Evolutionary conservation across 35 echinoderm and acorn worm species (phyloP), one percentile per base, ranked within the genome.

Genomic region (Eucidaris tribuloides): DNA sequence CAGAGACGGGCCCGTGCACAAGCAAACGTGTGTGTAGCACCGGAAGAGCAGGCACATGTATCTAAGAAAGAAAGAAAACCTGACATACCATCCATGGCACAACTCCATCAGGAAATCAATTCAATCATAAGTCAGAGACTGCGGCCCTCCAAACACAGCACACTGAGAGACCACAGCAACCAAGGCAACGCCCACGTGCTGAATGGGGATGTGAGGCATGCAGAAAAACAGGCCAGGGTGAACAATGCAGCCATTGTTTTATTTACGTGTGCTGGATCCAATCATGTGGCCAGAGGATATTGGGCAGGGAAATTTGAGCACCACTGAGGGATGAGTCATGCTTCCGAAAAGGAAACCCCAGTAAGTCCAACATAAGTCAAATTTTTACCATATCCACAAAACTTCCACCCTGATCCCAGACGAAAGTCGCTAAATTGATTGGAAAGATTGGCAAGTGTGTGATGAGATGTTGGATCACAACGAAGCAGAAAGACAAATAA

Each of bases 231-330:
- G 81, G 82, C 6, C 42, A 9, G 24, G 80, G 79, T 0, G 43
- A 66, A 5, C 1, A 0, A 1, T 92, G 84, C 52, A 23, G 54
- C 18, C 91, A 94, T 45, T 94, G 91, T 70, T 94, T 79, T 35
- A n/a, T n/a, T n/a, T n/a, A 40, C 38, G 64, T 89, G 91, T 59
- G 85, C 85, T 38, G 61, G 85, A 32, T 25, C 19, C 35, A 81
- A 89, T 22, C 91, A 94, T 55, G 79, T 46, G 77, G 84, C 88
- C 2, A 20, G 65, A 2, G 88, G 88, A 19, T 90, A 81, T 36
- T 42, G 84, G 14, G 46, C 60, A 81, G 80, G 80, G 83, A 89
- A 89, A 79, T 18, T 5, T 1, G 80, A 65, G 65, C 61, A 52
- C 87, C 44, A 15, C 87, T 39, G 45, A 44, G 80, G 70, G 79